These are phyloP conservation scores for Latrodectus geometricus DNA, from an alignment of 1,140 invertebrate genomes.

Conservation along the genomic window DNA sequence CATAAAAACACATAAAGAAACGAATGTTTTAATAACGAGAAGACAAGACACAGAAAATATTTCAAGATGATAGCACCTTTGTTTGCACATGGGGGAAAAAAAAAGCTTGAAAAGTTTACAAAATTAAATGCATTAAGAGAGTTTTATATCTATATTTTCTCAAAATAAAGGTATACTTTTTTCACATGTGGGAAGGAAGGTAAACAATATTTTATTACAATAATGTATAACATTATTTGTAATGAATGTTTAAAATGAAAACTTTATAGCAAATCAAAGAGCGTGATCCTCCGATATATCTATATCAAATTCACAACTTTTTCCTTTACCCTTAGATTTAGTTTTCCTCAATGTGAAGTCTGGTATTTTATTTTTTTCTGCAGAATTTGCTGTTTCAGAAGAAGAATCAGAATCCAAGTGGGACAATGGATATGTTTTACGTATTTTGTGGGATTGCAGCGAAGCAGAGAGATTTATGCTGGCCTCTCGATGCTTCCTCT, in stretches of 20 bases:
- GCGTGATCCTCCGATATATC: conserved; percentile 3
- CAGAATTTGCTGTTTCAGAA: background rate
- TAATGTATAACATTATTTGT: no score
- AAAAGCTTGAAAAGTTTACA: no score
- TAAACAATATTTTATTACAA: no score
- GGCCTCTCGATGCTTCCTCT: background rate
- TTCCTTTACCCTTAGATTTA: conserved; percentile 50
- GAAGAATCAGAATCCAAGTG: conserved; percentile 41
- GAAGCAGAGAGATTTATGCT: conserved; percentile 1
- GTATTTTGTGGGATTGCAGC: conserved; percentile 24
- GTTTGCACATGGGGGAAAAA: no score
- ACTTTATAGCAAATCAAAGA: background rate
- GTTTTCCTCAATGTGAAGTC: conserved; percentile 25
- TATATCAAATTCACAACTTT: conserved; percentile 16
- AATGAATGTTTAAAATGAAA: background rate
- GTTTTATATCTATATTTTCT: no score
- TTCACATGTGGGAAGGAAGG: no score
- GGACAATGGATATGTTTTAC: conserved; percentile 48
- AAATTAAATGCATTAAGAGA: no score
- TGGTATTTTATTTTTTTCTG: background rate
- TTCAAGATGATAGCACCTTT: no score
- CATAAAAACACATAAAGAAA: no score
- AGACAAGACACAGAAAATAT: no score
- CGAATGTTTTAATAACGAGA: no score
- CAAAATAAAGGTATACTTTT: no score